Base-by-base conservation (phyloP, 2,797 vertebrate species). In the Siniperca obscura region DNA sequence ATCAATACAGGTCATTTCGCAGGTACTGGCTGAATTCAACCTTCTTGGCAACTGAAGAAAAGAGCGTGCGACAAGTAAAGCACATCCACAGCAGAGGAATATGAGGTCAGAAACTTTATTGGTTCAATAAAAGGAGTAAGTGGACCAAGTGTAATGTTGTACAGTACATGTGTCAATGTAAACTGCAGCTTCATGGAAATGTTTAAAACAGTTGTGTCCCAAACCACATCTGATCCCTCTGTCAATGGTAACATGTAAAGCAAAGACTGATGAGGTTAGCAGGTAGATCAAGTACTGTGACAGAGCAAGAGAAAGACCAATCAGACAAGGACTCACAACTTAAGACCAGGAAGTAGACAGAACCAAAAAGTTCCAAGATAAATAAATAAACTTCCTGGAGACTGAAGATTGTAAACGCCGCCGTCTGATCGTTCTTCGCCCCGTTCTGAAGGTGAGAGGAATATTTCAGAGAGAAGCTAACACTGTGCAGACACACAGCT, bases 151-250 rank as follows among this genome's bases (percentile, higher is more conserved):
- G 75, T 82, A 87, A 88, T 61, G 44, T 78, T 3, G 66, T 78
- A 88, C 91, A 93, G 86, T 86, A 89, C 90, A 66, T n/a, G 25
- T 74, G 61, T 80, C 19, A 62, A 89, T 59, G 91, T 94, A 94
- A 93, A 93, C 89, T 85, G 87, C 55, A 69, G 67, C 57, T 82
- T 14, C 82, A 85, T 89, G 89, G 83, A 93, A 92, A 90, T 85
- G 83, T 71, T 69, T 62, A 7, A 78, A 74, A 84, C 70, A 5
- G 56, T 90, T 92, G 87, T 46, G 85, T 91, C 92, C 90, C 87
- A 59, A 69, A 90, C 59, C 80, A 87, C 21, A 70, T 44, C 10
- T 84, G 69, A 83, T 80, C 76, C 85, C 82, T 81, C 77, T 68
- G 81, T 40, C 42, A 64, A 77, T 67, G 67, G 62, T 5, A 64